These are phyloP conservation scores for Pseudolaguvia tuberculata DNA, from an alignment of 2,113 vertebrate species.

Conservation along the genomic window DNA sequence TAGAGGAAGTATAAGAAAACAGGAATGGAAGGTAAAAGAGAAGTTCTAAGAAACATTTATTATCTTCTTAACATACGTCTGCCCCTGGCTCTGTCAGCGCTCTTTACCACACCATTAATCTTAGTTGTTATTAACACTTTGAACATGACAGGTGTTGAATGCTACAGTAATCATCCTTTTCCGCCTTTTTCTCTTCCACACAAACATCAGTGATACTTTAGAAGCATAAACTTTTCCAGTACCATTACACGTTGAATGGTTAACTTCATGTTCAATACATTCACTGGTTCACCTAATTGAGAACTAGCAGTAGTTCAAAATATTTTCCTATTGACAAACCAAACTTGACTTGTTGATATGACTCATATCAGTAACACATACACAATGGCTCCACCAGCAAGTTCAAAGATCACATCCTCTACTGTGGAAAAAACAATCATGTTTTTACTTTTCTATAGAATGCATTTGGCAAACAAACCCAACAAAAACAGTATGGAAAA, in stretches of 20 bases:
- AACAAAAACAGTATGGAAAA: not conserved
- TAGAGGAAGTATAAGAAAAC: slow-evolving; percentile 13
- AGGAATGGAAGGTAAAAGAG: slow-evolving; percentile 6
- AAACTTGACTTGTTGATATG: not conserved
- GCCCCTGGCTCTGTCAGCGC: slow-evolving; percentile 42
- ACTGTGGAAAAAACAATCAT: not conserved
- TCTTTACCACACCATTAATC: slow-evolving; percentile 32
- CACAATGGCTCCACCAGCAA: not conserved
- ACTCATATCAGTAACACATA: not conserved
- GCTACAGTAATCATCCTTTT: slow-evolving; percentile 30
- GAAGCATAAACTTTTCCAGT: not conserved
- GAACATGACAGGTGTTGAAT: slow-evolving; percentile 47
- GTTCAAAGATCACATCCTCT: not conserved
- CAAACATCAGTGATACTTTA: slow-evolving; percentile 9
- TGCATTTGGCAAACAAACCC: not conserved
- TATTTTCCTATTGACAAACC: not conserved
- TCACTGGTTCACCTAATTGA: not conserved
- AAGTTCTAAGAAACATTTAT: not conserved
- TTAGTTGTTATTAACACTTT: slow-evolving; percentile 47
- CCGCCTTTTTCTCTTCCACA: not conserved
- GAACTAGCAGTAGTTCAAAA: not conserved
- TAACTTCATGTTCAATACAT: not conserved
- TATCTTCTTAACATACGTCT: slow-evolving; percentile 42
- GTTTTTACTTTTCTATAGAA: not conserved
- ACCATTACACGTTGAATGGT: no score